phyloP scores from a whole-genome alignment of 2,888 invertebrate species.

The Euproctis similis region DNA sequence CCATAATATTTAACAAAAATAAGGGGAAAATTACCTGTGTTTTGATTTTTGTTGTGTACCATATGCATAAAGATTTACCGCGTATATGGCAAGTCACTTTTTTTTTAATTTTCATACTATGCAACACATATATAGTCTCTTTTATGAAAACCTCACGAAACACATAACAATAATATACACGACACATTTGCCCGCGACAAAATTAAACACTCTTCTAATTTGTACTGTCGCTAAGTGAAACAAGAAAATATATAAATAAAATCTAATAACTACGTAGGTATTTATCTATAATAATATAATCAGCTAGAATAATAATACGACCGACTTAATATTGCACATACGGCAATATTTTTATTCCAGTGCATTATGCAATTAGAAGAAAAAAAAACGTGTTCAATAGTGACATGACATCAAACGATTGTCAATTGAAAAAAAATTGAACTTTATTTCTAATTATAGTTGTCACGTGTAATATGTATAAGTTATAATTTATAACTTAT shows the following conservation, averaged over 20 bases:
- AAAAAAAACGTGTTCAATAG: too few relatives aligned
- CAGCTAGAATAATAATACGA: slow-evolving; percentile 55
- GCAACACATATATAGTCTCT: slow-evolving; percentile 22
- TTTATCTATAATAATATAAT: slow-evolving; percentile 42
- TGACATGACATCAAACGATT: slow-evolving; percentile 25
- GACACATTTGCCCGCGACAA: slow-evolving; percentile 43
- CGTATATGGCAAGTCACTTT: slow-evolving; percentile 57
- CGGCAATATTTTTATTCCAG: slow-evolving; percentile 37
- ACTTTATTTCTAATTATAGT: too few relatives aligned
- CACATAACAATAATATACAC: slow-evolving; percentile 32
- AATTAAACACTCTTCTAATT: slow-evolving; percentile 35
- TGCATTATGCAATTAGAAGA: slow-evolving; percentile 50
- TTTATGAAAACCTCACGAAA: slow-evolving; percentile 18
- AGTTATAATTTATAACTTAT: too few relatives aligned
- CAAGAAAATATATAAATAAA: too few relatives aligned
- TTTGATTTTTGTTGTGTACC: slow-evolving; percentile 34
- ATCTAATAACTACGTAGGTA: slow-evolving; percentile 35
- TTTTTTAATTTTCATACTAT: slow-evolving; percentile 63
- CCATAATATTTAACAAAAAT: too few relatives aligned
- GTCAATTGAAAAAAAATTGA: too few relatives aligned
- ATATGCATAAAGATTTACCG: slow-evolving; percentile 53
- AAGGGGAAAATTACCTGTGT: slow-evolving; percentile 30
- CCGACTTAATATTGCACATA: slow-evolving; percentile 50
- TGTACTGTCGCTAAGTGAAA: slow-evolving; percentile 47
- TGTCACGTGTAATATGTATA: too few relatives aligned